Evolutionary conservation across 2,113 vertebrate species (phyloP).

Genomic region (Reinhardtius hippoglossoides): DNA sequence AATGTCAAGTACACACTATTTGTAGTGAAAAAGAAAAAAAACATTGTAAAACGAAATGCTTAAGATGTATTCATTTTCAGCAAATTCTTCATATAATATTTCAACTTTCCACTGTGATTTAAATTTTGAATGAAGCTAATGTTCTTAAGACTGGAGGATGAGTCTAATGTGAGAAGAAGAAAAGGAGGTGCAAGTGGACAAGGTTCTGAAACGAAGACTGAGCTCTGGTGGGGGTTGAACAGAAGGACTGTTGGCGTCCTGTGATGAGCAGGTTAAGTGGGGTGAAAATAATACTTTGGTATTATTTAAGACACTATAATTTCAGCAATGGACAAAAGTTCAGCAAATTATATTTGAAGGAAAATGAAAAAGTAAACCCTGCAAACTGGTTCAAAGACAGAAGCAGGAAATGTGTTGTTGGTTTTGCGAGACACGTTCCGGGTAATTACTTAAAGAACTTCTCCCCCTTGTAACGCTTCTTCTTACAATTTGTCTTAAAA

Average conservation of each 20-base stretch:
- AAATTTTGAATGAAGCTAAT: conserved; percentile 8
- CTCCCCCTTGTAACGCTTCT: conserved; percentile 41
- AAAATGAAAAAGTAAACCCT: conserved; percentile 62
- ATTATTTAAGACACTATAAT: conserved; percentile 74
- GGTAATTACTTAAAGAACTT: conserved; percentile 73
- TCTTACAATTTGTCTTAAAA: conserved; percentile 68
- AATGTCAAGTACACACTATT: neutral
- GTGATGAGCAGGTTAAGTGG: conserved; percentile 76
- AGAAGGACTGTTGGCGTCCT: conserved; percentile 37
- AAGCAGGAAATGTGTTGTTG: conserved; percentile 45
- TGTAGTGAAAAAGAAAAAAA: neutral
- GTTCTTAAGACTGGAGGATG: neutral
- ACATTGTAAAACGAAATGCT: neutral
- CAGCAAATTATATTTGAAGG: conserved; percentile 61
- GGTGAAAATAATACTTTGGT: conserved; percentile 77
- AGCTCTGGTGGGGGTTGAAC: conserved; percentile 30
- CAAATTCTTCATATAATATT: neutral
- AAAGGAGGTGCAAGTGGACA: conserved; percentile 13
- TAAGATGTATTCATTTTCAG: conserved; percentile 2
- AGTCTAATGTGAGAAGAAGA: neutral
- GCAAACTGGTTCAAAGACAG: conserved; percentile 58
- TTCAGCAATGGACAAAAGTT: conserved; percentile 67
- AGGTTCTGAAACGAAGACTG: conserved; percentile 34
- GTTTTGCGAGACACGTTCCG: conserved; percentile 56
- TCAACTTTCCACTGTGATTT: neutral